Evolutionary conservation across 2,888 invertebrate genomes (phyloP), one percentile per base, ranked within the genome.

Genomic region (Lepetodrilus schrolli): DNA sequence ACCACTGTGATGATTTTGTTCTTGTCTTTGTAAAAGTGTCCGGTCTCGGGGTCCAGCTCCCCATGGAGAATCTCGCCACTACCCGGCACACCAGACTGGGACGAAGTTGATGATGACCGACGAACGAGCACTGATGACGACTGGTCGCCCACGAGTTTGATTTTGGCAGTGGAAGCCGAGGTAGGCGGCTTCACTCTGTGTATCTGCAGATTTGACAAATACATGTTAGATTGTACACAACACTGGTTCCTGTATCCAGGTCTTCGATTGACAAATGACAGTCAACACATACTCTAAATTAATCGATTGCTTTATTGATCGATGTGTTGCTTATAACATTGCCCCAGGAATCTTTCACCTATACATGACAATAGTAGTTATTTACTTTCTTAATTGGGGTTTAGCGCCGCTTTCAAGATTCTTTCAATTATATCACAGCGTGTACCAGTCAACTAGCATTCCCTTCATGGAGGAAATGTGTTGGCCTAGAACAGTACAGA

Each of bases 11-110:
- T 21, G 34, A 51, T 17, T 13, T 47, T 47, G 51, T 66, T 65
- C 20, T 13, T 26, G 74, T 66, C 48, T 38, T 49, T 37, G 49
- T 38, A 85, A 70, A 87, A 86, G 71, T 87, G 81, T 4, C 88
- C 88, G 8, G 88, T 88, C 73, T 87, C 85, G 3, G 88, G 87
- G 76, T 88, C 88, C 65, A 88, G 84, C 72, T 87, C 87, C n/a
- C 84, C 83, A 36, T 81, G 79, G 26, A 78, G 78, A 5, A 81
- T 82, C 48, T 79, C 79, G 30, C 65, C 72, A 48, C 17, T 37
- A 17, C 38, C 26, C 10, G 23, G n/a, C n/a, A 17, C 7, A 38
- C 66, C 43, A 26, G 23, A 4, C 37, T 13, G 17, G 43, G 43
- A 43, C 3, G 43, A 43, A 2, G 30, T 10, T n/a, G n/a, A n/a